Conservation (phyloP, 2,113 vertebrate genomes). For the Anoura caudifer region DNA sequence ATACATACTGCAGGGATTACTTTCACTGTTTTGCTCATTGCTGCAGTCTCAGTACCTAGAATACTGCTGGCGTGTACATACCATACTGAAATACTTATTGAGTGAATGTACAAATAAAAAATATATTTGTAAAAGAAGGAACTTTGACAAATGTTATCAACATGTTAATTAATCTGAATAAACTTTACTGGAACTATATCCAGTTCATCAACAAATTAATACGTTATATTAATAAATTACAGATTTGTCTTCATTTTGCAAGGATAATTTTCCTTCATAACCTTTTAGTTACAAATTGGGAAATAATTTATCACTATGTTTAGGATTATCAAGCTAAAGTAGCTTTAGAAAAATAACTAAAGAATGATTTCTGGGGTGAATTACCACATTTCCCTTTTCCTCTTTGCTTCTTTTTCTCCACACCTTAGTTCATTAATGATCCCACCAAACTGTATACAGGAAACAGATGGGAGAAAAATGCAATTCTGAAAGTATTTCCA, state of each 20-base stretch:
- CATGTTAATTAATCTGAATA: neutral
- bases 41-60: neutral
- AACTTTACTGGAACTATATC: neutral
- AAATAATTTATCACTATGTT: neutral
- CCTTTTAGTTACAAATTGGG: neutral
- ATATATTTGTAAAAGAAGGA: neutral
- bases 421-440: neutral
- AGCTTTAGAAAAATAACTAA: conserved; percentile 2
- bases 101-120: neutral
- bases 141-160: neutral
- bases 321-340: neutral
- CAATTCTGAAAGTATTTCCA: neutral
- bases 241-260: neutral
- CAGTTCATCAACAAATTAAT: neutral
- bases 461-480: conserved; percentile 16
- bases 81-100: neutral
- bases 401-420: neutral
- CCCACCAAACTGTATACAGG: neutral
- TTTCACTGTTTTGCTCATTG: neutral
- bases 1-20: neutral
- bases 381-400: neutral
- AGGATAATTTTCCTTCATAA: neutral
- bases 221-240: neutral
- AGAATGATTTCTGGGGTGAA: neutral
- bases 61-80: neutral